These are phyloP conservation scores for Chamaetylas fuelleborni DNA, from an alignment of 2,113 vertebrate species.

Conservation along the genomic window DNA sequence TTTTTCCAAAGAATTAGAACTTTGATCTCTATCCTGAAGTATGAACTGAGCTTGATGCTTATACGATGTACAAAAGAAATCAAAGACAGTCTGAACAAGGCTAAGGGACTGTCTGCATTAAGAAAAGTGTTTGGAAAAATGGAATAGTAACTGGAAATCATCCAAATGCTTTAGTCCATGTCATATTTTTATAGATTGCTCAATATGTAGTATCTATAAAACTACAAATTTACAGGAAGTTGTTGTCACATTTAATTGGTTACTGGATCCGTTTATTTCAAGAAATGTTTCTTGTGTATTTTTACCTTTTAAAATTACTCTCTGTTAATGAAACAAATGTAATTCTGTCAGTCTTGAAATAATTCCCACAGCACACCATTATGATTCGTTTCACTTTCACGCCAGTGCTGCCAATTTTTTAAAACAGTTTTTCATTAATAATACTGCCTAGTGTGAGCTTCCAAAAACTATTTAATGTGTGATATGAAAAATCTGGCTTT, in stretches of 20 bases:
- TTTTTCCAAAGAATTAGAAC: not conserved
- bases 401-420: constrained; percentile 27
- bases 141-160: not conserved
- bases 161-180: not conserved
- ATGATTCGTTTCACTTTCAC: constrained; percentile 28
- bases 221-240: not conserved
- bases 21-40: not conserved
- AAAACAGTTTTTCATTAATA: constrained; percentile 42
- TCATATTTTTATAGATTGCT: not conserved
- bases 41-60: not conserved
- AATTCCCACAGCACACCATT: constrained; percentile 3
- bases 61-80: not conserved
- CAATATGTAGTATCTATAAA: not conserved
- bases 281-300: not conserved
- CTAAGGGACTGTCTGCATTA: not conserved
- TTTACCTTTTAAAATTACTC: constrained; percentile 9
- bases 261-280: constrained; percentile 21
- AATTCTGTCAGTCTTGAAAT: constrained; percentile 17
- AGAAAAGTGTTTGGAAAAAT: not conserved
- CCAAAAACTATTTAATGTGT: constrained; percentile 35
- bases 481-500: constrained; percentile 15
- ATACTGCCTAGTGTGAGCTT: not conserved
- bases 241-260: not conserved
- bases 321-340: constrained; percentile 17
- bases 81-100: not conserved